phyloP scores from a whole-genome alignment of 2,888 invertebrate genomes.

The Operophtera brumata region DNA sequence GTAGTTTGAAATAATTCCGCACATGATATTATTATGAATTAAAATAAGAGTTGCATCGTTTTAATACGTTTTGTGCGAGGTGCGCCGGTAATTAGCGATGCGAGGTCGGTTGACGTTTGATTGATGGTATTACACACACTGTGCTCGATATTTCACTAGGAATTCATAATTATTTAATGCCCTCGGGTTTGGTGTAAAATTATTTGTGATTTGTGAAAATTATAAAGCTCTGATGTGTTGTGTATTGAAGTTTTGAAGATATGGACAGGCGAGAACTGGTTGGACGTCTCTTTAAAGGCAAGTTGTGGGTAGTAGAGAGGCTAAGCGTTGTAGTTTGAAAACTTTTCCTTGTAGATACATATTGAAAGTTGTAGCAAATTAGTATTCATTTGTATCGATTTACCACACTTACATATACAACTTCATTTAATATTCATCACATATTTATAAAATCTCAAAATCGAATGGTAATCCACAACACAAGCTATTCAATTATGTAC shows the following conservation, averaged over 20 bases:
- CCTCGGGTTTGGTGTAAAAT: slow-evolving; percentile 18
- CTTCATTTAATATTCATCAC: too few species aligned
- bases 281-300: not conserved
- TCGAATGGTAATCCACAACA: too few species aligned
- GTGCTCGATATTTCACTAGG: slow-evolving; percentile 43
- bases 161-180: slow-evolving; percentile 42
- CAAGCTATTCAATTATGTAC: too few species aligned
- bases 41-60: slow-evolving; percentile 70
- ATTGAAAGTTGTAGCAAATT: slow-evolving; percentile 6
- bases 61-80: slow-evolving; percentile 60
- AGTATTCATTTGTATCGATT: not conserved
- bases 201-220: slow-evolving; percentile 28
- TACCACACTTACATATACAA: too few species aligned
- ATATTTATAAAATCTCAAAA: too few species aligned
- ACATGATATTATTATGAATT: slow-evolving; percentile 71
- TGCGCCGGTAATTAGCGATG: slow-evolving; percentile 66
- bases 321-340: not conserved
- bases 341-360: slow-evolving; percentile 1
- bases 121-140: slow-evolving; percentile 39
- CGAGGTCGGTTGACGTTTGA: slow-evolving; percentile 52
- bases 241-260: slow-evolving; percentile 14
- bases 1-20: slow-evolving; percentile 38
- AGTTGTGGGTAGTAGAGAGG: not conserved
- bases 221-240: slow-evolving; percentile 16
- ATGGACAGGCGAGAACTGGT: slow-evolving; percentile 7